A percentile compares a stretch with the other conserved stretches of the same genome.
Evolutionary conservation across 2,797 vertebrate genomes (phyloP).

Genomic region (Thaleichthys pacificus): DNA sequence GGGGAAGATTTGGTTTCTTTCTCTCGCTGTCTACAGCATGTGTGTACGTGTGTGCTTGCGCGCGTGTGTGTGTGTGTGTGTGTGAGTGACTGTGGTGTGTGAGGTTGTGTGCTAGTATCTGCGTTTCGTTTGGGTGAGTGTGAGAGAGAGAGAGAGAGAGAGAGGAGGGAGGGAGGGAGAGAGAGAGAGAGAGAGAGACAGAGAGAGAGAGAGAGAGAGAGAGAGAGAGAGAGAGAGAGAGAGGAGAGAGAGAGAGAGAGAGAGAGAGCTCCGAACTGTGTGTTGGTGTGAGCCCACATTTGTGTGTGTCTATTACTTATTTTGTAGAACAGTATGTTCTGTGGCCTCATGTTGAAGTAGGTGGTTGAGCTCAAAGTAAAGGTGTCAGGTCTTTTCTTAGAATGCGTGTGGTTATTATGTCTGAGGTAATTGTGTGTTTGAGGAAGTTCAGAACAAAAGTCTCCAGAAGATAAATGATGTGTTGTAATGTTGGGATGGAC

Average conservation of each 20-base stretch:
- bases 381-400: conserved; percentile 19
- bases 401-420: conserved; percentile 32
- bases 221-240: neutral
- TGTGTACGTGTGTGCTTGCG: conserved; percentile 30
- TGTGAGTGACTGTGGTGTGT: conserved; percentile 4
- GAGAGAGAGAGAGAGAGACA: too few species aligned
- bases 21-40: neutral
- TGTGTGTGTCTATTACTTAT: neutral
- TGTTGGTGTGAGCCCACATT: neutral
- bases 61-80: conserved; percentile 20
- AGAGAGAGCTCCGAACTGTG: too few species aligned
- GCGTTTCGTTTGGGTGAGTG: neutral
- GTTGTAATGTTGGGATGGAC: neutral
- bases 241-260: neutral
- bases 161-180: too few species aligned
- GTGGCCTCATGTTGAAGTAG: neutral
- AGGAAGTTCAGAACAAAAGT: neutral
- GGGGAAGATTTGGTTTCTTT: conserved; percentile 24
- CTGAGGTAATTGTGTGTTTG: conserved; percentile 31
- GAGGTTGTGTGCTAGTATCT: neutral
- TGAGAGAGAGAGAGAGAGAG: neutral
- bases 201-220: too few species aligned
- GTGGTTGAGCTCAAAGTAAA: neutral
- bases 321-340: conserved; percentile 4
- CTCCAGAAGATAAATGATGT: neutral